A percentile compares a stretch with the other conserved stretches of the same genome.
Evolutionary conservation across 37 sponge, comb jelly and placozoan species (phyloP).

Genomic region (Cladorhizidae sp.): DNA sequence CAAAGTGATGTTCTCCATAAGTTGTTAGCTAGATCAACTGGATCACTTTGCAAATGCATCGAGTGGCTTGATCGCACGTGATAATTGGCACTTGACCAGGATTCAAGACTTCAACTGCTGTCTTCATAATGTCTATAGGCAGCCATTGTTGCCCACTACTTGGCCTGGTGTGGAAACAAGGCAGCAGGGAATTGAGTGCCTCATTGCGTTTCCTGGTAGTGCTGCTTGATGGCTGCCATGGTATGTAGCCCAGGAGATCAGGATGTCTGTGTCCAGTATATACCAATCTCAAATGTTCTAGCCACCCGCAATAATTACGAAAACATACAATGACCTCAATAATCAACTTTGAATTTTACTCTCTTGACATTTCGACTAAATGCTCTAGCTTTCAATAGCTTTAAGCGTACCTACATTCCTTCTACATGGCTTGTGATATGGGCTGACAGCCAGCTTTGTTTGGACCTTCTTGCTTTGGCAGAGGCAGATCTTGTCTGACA

Average conservation of each 20-base stretch:
- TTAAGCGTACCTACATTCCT: not conserved
- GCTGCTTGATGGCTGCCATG: slow-evolving; percentile 25
- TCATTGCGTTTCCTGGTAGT: not conserved
- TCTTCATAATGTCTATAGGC: slow-evolving; percentile 26
- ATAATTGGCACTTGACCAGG: slow-evolving; percentile 35
- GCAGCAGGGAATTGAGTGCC: not conserved
- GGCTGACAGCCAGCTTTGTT: no score
- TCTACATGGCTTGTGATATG: slow-evolving; percentile 7
- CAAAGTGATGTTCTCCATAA: slow-evolving; percentile 35
- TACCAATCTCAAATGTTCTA: not conserved
- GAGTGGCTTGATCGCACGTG: slow-evolving; percentile 48
- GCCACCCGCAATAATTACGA: not conserved
- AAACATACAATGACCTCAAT: no score
- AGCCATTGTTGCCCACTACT: slow-evolving; percentile 39
- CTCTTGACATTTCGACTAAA: not conserved
- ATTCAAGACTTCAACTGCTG: slow-evolving; percentile 31
- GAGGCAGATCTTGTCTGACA: not conserved
- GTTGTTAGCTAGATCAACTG: slow-evolving; percentile 25
- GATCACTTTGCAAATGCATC: slow-evolving; percentile 40
- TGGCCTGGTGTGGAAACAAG: slow-evolving; percentile 18
- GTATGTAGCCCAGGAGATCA: slow-evolving; percentile 36
- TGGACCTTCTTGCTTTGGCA: not conserved
- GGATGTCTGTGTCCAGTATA: not conserved
- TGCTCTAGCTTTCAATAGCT: no score
- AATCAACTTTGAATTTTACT: not conserved